Evolutionary conservation across 2,113 vertebrate species (phyloP), one percentile per base, ranked within the genome.

Genomic region (Manacus vitellinus): DNA sequence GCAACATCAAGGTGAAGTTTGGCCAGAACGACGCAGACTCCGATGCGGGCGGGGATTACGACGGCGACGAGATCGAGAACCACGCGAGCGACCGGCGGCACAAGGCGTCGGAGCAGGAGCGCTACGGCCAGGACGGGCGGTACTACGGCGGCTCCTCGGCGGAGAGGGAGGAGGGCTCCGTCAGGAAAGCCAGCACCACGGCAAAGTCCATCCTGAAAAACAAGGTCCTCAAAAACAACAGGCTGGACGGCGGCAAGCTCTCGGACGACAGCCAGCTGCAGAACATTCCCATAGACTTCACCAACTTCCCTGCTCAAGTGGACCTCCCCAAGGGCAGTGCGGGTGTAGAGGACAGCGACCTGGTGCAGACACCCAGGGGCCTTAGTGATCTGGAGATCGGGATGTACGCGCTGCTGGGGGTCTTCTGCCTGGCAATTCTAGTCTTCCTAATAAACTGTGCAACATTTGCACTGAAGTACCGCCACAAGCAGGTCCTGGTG

Each of bases 391-490:
- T 99, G 95, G 99, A 99, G 98, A 99, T 99, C 1, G 99, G 99
- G 56, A 99, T 99, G 99, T 99, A 99, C 3, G 99, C 99, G 10
- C 98, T 99, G 78, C 97, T 99, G 43, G 99, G 99, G 0, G 99
- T 99, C 95, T 99, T 99, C 98, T 99, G 99, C 97, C 98, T 99
- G 27, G 99, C 99, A 54, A 99, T 99, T 94, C 97, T 99, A 15
- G 99, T 99, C 75, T 99, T 99, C 96, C 99, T 99, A 9, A 99
- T 99, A 82, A 99, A 99, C 97, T 99, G 99, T 44, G 98, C 99
- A 72, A 98, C 99, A 7, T 99, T 99, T 39, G 99, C 99, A 2
- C 98, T 99, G 81, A 99, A 98, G 94, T 99, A 99, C 95, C 97
- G 99, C 35, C 99, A 99, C 97, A 99, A 99, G 97, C 99, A 99